Conservation (phyloP, 2,797 vertebrate genomes). For the Discoglossus pictus region DNA sequence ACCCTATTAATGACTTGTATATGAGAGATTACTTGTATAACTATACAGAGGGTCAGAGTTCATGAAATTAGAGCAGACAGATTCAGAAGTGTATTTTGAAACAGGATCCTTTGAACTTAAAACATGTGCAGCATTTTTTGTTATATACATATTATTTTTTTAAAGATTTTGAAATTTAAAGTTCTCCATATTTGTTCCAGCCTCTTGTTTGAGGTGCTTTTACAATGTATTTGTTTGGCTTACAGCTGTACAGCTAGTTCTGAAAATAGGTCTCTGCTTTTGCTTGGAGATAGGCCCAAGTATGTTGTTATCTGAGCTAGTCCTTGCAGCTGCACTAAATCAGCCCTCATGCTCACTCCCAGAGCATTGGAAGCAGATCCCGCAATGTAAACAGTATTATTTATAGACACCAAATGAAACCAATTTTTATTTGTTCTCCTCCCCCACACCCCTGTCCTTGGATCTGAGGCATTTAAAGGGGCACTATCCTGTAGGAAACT, state of each 20-base stretch:
- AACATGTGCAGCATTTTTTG: no score
- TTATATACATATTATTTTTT: no score
- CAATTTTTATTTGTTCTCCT: background rate
- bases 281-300: constrained; percentile 25
- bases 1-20: no score
- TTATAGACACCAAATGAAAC: constrained; percentile 37
- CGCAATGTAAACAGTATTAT: background rate
- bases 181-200: constrained; percentile 7
- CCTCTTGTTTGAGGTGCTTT: background rate
- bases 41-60: no score
- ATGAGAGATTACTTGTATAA: no score
- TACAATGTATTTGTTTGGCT: constrained; percentile 4
- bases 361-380: constrained; percentile 1
- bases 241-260: constrained; percentile 1
- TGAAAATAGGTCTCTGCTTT: constrained; percentile 22
- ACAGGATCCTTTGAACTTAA: no score
- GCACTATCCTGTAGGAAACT: no score
- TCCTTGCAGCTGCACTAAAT: constrained; percentile 5
- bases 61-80: no score
- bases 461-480: no score
- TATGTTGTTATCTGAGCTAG: constrained; percentile 6
- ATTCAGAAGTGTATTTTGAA: no score
- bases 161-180: no score
- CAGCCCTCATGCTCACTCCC: background rate
- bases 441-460: no score